phyloP scores from a whole-genome alignment of 2,113 vertebrate genomes.

The Chloropsis cyanopogon region DNA sequence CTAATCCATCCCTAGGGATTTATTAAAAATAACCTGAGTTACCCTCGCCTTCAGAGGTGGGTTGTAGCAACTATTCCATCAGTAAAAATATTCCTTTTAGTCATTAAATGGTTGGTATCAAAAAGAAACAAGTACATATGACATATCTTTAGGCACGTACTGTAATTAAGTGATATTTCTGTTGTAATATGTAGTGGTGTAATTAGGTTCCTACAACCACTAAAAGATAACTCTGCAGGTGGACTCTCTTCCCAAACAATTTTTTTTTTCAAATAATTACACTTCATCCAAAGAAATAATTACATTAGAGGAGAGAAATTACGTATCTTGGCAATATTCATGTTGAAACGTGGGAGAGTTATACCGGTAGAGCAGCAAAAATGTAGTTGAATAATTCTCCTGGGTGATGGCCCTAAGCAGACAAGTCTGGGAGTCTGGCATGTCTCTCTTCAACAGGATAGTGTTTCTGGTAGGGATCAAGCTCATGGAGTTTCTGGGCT shows the following conservation, averaged over 20 bases:
- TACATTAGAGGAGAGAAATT: not conserved
- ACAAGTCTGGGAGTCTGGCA: not conserved
- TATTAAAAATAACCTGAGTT: not conserved
- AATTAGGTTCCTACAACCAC: not conserved
- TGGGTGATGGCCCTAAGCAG: not conserved
- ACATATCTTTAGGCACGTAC: not conserved
- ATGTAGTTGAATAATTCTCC: not conserved
- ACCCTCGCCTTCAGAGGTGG: rapidly evolving
- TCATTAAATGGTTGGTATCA: not conserved
- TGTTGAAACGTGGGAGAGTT: not conserved
- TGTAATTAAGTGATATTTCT: not conserved
- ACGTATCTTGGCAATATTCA: not conserved
- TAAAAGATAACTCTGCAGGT: not conserved
- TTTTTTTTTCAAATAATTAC: not conserved
- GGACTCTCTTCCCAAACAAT: not conserved
- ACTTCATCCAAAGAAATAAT: not conserved
- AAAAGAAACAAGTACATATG: not conserved
- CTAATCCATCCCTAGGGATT: not conserved
- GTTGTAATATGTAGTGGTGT: not conserved
- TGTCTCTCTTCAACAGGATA: not conserved
- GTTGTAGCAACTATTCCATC: not conserved
- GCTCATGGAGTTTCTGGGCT: not conserved
- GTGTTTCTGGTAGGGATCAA: not conserved
- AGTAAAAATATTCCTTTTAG: not conserved
- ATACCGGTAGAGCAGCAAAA: not conserved